Evolutionary conservation across 1,140 invertebrate genomes (phyloP).

Genomic region (Drosophila suzukii): DNA sequence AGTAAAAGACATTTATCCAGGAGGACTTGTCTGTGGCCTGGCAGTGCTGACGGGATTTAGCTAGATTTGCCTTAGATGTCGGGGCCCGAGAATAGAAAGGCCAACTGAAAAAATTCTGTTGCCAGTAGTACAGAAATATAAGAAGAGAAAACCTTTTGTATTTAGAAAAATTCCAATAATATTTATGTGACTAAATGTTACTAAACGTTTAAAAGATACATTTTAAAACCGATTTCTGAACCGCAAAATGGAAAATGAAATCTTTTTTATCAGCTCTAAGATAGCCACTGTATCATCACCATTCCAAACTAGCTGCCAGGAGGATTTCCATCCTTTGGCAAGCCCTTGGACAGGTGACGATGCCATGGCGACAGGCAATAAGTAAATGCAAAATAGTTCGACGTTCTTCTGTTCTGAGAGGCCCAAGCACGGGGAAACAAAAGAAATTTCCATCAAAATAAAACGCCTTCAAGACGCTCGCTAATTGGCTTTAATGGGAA

Average conservation of each 20-base stretch:
- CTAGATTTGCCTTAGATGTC: constrained; percentile 6
- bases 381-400: constrained; percentile 55
- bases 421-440: constrained; percentile 19
- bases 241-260: too few species aligned
- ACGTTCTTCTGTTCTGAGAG: constrained; percentile 5
- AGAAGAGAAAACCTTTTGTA: too few species aligned
- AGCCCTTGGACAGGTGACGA: constrained; percentile 37
- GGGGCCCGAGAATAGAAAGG: neutral
- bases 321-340: constrained; percentile 7
- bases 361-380: constrained; percentile 45
- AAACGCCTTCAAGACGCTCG: constrained; percentile 17
- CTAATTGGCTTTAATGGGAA: constrained; percentile 40
- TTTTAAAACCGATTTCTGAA: too few species aligned
- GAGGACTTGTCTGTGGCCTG: constrained; percentile 24
- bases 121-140: too few species aligned
- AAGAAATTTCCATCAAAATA: constrained; percentile 13
- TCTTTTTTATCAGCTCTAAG: too few species aligned
- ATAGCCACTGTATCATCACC: neutral
- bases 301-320: constrained; percentile 1
- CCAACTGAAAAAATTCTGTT: too few species aligned
- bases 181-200: too few species aligned
- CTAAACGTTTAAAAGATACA: too few species aligned
- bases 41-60: constrained; percentile 20
- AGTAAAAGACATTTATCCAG: constrained; percentile 50
- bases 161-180: too few species aligned